phyloP scores from a whole-genome alignment of 1,140 invertebrate genomes.

The Hirudo medicinalis region DNA sequence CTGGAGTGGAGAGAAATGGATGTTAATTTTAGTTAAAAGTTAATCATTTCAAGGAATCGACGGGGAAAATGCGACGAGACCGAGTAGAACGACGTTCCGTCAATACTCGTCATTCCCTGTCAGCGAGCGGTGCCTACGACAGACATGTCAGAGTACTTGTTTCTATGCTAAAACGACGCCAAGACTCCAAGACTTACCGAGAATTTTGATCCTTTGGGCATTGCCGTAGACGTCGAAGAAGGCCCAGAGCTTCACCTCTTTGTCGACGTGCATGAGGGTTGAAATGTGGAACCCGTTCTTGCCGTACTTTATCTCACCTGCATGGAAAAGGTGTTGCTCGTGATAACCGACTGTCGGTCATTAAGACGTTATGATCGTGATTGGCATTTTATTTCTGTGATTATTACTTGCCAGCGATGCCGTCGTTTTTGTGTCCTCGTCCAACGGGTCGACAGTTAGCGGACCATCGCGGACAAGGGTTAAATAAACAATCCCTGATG shows the following conservation, averaged over 20 bases:
- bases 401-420: too few relatives aligned
- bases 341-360: too few relatives aligned
- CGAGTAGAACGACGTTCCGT: background rate
- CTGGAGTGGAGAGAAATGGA: too few relatives aligned
- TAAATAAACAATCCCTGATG: too few relatives aligned
- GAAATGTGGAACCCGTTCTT: conserved; percentile 66
- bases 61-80: background rate
- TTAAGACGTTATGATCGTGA: too few relatives aligned
- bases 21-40: too few relatives aligned
- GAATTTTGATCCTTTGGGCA: conserved; percentile 66
- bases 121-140: background rate
- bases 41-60: too few relatives aligned
- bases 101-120: background rate
- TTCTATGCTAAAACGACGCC: background rate
- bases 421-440: too few relatives aligned
- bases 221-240: conserved; percentile 92
- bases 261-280: conserved; percentile 85
- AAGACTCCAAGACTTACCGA: conserved; percentile 43
- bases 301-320: conserved; percentile 72
- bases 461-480: too few relatives aligned
- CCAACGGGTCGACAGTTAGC: too few relatives aligned
- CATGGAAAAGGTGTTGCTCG: conserved; percentile 23
- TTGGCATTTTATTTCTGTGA: too few relatives aligned
- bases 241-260: conserved; percentile 65
- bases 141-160: background rate